Evolutionary conservation across 1,140 invertebrate genomes (phyloP).

Genomic region (Polypedilum pembai): DNA sequence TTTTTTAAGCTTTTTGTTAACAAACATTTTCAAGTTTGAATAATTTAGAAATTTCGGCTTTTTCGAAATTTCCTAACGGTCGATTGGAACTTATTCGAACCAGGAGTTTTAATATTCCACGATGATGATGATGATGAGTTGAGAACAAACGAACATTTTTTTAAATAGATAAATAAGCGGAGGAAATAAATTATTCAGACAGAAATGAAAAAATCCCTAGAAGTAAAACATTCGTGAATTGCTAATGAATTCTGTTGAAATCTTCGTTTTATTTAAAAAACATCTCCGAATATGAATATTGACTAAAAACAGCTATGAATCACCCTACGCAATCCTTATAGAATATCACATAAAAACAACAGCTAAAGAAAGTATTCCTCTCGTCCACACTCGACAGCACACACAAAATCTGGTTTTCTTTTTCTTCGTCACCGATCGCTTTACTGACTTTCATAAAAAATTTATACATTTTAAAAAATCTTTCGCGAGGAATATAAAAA

Average conservation of each 20-base stretch:
- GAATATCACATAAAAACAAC: neutral
- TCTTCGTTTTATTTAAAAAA: neutral
- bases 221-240: neutral
- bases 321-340: constrained; percentile 15
- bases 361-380: neutral
- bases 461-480: neutral
- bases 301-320: neutral
- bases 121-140: too few relatives aligned
- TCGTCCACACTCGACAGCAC: neutral
- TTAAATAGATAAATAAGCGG: constrained; percentile 13
- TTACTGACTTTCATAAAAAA: constrained; percentile 27
- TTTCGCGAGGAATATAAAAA: constrained; percentile 27
- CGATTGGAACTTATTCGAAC: too few relatives aligned
- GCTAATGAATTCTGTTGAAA: constrained; percentile 6
- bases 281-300: neutral
- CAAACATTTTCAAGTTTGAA: too few relatives aligned
- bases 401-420: constrained; percentile 25
- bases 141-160: neutral
- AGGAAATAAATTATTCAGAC: constrained; percentile 12
- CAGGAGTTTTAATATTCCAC: too few relatives aligned
- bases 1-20: too few relatives aligned
- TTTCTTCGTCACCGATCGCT: constrained; percentile 20
- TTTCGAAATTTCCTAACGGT: too few relatives aligned
- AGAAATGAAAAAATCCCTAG: constrained; percentile 17
- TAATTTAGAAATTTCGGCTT: too few relatives aligned